phyloP scores from a whole-genome alignment of 2,888 invertebrate species.

The Tanytarsus gracilentus region DNA sequence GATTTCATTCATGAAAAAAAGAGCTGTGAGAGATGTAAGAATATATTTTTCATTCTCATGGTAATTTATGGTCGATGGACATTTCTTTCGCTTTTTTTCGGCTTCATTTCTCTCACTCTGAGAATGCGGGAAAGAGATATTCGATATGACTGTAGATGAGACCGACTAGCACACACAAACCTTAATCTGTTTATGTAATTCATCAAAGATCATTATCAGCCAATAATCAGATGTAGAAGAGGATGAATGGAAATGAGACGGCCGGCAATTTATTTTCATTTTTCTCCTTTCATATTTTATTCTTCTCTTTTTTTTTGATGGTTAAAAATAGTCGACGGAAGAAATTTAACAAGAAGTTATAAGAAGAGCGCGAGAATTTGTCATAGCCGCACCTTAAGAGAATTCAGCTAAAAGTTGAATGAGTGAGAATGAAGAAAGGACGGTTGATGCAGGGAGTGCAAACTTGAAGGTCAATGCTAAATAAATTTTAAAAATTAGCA shows the following conservation, averaged over 20 bases:
- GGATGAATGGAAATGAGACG: slow-evolving; percentile 17
- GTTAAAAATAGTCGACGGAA: neutral
- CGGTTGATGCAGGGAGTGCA: neutral
- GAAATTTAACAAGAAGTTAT: neutral
- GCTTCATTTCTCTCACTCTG: neutral
- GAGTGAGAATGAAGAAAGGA: neutral
- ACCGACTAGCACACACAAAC: neutral
- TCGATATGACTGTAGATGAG: slow-evolving; percentile 5
- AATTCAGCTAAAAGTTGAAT: neutral
- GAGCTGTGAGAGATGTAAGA: neutral
- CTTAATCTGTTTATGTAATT: slow-evolving; percentile 25
- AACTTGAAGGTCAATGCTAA: too few species aligned
- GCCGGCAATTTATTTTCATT: slow-evolving; percentile 25
- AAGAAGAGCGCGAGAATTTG: neutral
- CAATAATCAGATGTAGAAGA: neutral
- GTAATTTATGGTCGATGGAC: slow-evolving; percentile 23
- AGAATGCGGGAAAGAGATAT: neutral
- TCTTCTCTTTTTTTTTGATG: neutral
- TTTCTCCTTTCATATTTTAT: slow-evolving; percentile 4
- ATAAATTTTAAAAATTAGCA: too few species aligned
- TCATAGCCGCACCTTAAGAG: slow-evolving; percentile 2
- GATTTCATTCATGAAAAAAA: slow-evolving; percentile 23
- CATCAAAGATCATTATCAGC: slow-evolving; percentile 26
- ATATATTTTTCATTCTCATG: neutral
- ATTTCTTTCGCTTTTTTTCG: neutral